These are phyloP conservation scores for Hafferia zeledoni DNA, from an alignment of 2,797 vertebrate species.

Conservation along the genomic window DNA sequence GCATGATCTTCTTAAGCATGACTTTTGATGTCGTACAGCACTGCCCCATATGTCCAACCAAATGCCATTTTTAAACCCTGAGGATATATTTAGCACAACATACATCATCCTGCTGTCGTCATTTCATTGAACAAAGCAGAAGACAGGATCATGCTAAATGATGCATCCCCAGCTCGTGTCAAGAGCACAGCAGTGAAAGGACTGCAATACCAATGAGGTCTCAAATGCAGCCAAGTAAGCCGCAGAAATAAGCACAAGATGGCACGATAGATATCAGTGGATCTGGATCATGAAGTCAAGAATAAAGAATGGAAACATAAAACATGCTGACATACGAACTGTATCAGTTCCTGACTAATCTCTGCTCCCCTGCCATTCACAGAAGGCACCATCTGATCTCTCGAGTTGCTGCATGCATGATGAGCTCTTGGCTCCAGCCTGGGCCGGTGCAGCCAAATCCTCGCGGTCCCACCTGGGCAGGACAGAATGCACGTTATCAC, in stretches of 20 bases:
- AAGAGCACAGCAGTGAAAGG: background rate
- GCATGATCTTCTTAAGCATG: background rate
- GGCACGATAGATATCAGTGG: background rate
- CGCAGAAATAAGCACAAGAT: background rate
- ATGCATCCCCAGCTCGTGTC: conserved; percentile 29
- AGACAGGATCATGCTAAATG: conserved; percentile 24
- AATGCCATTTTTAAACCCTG: conserved; percentile 61
- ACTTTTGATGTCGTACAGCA: background rate
- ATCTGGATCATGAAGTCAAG: background rate
- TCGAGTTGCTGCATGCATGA: conserved; percentile 31
- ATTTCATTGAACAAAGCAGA: conserved; percentile 37
- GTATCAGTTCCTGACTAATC: background rate
- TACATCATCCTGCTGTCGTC: conserved; percentile 58
- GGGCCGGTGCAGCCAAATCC: conserved; percentile 46
- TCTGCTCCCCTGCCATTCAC: conserved; percentile 18
- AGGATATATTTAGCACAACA: conserved; percentile 54
- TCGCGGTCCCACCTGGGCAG: conserved; percentile 49
- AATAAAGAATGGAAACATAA: conserved; percentile 29
- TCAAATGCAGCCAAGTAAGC: background rate
- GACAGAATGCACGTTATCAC: conserved; percentile 64
- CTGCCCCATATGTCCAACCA: conserved; percentile 54
- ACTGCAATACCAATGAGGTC: background rate
- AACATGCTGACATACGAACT: background rate
- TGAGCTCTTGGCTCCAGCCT: conserved; percentile 43
- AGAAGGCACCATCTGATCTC: conserved; percentile 56